These are phyloP conservation scores for Spizaetus ornatus DNA, from an alignment of 2,113 vertebrate genomes.

Conservation along the genomic window DNA sequence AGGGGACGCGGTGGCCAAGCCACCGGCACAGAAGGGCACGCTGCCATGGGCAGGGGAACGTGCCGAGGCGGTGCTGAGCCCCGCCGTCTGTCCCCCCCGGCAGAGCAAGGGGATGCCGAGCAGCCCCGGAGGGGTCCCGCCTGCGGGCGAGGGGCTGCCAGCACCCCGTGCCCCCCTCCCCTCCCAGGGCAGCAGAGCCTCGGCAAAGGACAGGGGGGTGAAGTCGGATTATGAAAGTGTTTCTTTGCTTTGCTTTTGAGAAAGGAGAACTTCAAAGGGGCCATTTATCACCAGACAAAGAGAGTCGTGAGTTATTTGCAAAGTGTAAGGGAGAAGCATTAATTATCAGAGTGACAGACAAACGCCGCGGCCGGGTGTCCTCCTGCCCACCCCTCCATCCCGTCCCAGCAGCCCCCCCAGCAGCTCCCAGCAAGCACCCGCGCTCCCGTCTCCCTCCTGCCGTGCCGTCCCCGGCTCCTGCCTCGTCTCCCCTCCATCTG, in stretches of 20 bases:
- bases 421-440: neutral
- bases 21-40: accelerated
- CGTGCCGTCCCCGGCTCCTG: neutral
- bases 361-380: neutral
- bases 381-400: neutral
- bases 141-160: neutral
- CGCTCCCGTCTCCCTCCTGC: neutral
- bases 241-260: slow-evolving; percentile 62
- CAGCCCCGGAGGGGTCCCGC: neutral
- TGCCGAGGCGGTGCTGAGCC: neutral
- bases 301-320: slow-evolving; percentile 41
- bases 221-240: slow-evolving; percentile 36
- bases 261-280: slow-evolving; percentile 58
- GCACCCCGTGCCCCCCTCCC: neutral
- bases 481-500: accelerated
- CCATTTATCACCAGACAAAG: slow-evolving; percentile 52
- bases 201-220: neutral
- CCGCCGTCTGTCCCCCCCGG: accelerated
- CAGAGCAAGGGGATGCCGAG: neutral
- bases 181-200: neutral
- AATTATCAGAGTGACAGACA: slow-evolving; percentile 7
- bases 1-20: neutral
- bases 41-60: neutral
- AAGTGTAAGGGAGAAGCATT: slow-evolving; percentile 42
- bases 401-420: neutral